These are phyloP conservation scores for Danio aesculapii DNA, from an alignment of 2,797 vertebrate genomes.

Conservation along the genomic window DNA sequence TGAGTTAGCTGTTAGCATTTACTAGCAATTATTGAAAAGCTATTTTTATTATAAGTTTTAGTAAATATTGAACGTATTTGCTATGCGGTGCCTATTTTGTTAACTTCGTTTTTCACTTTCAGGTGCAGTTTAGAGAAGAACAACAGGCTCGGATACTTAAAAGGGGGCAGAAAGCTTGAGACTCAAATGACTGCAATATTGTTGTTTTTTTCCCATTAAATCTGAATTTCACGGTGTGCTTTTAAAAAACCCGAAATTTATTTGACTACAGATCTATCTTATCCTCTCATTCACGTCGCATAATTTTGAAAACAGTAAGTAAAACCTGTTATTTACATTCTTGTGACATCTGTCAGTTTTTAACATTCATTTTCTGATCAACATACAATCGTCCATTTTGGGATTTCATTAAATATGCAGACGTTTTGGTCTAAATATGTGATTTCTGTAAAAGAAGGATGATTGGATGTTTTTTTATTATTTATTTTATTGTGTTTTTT, in stretches of 20 bases:
- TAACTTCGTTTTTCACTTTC: neutral
- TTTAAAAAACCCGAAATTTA: neutral
- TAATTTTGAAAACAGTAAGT: slow-evolving; percentile 38
- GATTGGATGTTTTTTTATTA: neutral
- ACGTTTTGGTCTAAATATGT: neutral
- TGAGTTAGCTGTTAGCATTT: slow-evolving; percentile 44
- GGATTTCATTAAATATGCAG: neutral
- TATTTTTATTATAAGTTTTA: neutral
- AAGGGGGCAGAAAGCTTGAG: neutral
- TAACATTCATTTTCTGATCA: neutral
- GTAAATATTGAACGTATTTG: neutral
- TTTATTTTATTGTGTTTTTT: no score
- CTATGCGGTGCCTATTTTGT: neutral
- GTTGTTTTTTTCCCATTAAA: neutral
- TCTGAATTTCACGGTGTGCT: neutral
- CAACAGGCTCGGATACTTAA: slow-evolving; percentile 20
- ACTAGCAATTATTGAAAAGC: neutral
- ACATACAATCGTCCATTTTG: neutral
- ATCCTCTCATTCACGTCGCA: neutral
- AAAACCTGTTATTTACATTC: neutral
- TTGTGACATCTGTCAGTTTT: slow-evolving; percentile 9
- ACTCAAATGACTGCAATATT: neutral
- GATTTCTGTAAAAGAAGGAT: neutral
- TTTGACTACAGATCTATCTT: neutral
- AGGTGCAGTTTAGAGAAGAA: neutral